Base-by-base conservation (phyloP, 1,140 invertebrate species). In the Carposina sasakii region DNA sequence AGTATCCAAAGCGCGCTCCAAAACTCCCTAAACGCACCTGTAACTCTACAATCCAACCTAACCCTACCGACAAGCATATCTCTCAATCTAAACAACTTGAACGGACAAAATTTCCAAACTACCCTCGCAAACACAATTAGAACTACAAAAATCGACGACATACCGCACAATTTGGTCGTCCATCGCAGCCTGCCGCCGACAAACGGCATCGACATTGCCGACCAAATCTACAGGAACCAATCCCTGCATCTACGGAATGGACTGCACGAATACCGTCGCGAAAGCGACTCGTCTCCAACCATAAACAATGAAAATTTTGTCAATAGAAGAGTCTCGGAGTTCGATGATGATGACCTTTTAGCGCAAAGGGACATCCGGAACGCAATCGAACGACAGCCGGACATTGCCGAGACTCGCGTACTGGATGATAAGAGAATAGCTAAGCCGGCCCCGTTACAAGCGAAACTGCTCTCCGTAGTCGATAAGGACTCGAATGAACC, bases 371-470 rank as follows among this genome's bases (percentile, higher is more conserved):
- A 54, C 21, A 46, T 63, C 13, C 48, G 63, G 17, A 63, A 58
- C 15, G 49, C 66, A 10, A 52, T 62, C 6, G 75, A 76, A 10
- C 36, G 53, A 22, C 58, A 72, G 10, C 57, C 69, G 54, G 76
- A 81, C 33, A 47, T 78, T 39, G 67, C 72, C 57, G 82, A 84
- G 68, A 55, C 67, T 63, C 69, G 69, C 3, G 55, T 68, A 1
- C 46, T 71, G 13, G 77, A 82, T 26, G 71, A 67, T 21, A 53
- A 82, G 53, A 67, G 81, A 47, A 76, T 84, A n/a, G 49, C 84
- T 19, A 86, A 85, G 37, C 81, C 82, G 22, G 73, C 84, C 19
- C 71, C 81, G 0, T 16, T 85, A 1, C 79, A 73, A 33, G 67
- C 76, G 2, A 56, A 81, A 9, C 53, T 81, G 21, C 59, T 84